Conservation (phyloP, 2,797 vertebrate genomes). For the Merluccius polli region DNA sequence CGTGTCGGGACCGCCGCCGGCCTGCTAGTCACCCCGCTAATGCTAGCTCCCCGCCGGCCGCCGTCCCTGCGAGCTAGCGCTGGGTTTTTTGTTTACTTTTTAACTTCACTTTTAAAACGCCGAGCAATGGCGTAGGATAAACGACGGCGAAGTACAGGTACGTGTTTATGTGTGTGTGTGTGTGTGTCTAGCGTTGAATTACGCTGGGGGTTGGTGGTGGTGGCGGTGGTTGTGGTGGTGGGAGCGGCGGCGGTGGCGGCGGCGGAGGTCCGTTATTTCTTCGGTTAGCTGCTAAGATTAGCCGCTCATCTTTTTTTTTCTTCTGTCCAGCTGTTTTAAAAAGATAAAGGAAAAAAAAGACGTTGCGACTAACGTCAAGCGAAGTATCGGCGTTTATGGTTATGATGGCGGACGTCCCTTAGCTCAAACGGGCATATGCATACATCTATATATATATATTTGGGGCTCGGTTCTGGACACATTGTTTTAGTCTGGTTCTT, state of each 20-base stretch:
- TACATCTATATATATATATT: too few relatives aligned
- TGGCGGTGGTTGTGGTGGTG: not conserved
- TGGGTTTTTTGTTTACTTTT: not conserved
- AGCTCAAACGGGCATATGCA: too few relatives aligned
- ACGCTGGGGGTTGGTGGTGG: not conserved
- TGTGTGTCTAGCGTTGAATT: not conserved
- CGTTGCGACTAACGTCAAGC: not conserved
- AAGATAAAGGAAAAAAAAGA: not conserved
- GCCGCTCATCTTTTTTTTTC: not conserved
- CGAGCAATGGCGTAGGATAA: not conserved
- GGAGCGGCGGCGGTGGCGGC: not conserved
- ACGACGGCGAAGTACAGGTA: not conserved
- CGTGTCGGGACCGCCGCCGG: slow-evolving; percentile 36
- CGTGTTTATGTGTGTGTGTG: not conserved
- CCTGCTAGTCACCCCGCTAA: slow-evolving; percentile 48
- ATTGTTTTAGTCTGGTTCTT: too few relatives aligned
- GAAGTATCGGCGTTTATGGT: too few relatives aligned
- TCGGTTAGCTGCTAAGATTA: slow-evolving; percentile 16
- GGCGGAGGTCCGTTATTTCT: slow-evolving; percentile 48
- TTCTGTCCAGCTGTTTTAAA: not conserved
- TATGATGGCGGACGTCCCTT: too few relatives aligned
- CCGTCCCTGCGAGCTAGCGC: too few relatives aligned
- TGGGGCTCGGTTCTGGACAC: too few relatives aligned
- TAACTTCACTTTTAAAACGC: not conserved
- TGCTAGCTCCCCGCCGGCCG: not conserved